Evolutionary conservation across 1,140 invertebrate species (phyloP).

Genomic region (Varroa destructor): DNA sequence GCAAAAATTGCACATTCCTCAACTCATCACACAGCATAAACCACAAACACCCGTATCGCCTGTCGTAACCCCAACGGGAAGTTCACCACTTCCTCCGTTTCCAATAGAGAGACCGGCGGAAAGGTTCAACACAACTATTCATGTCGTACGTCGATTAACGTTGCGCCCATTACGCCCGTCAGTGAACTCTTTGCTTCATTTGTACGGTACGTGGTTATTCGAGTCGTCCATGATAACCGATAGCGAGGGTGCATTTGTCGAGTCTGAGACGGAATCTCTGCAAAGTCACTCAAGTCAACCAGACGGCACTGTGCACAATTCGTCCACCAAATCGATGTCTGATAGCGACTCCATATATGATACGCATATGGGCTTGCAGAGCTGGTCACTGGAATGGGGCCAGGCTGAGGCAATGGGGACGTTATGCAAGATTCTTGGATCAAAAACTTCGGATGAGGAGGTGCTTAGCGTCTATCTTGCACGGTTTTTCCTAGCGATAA

Average conservation of each 20-base stretch:
- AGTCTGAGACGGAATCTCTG: background rate
- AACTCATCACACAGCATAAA: conserved; percentile 31
- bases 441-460: conserved; percentile 87
- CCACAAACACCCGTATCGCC: conserved; percentile 32
- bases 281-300: conserved; percentile 2
- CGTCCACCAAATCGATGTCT: conserved; percentile 25
- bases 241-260: conserved; percentile 30
- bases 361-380: background rate
- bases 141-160: conserved; percentile 27
- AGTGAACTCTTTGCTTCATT: conserved; percentile 81
- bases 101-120: conserved; percentile 12
- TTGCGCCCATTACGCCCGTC: conserved; percentile 52
- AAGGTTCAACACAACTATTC: background rate
- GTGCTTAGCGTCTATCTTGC: conserved; percentile 86
- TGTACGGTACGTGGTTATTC: conserved; percentile 93
- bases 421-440: conserved; percentile 84
- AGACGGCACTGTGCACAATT: background rate
- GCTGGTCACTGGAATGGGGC: conserved; percentile 51
- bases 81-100: conserved; percentile 30
- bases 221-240: conserved; percentile 55
- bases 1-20: conserved; percentile 24
- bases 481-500: conserved; percentile 79
- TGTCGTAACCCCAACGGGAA: conserved; percentile 33
- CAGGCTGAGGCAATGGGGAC: conserved; percentile 87
- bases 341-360: conserved; percentile 31